These are phyloP conservation scores for Pseudomyrmex dendroicus DNA, from an alignment of 1,140 invertebrate species.

Conservation along the genomic window DNA sequence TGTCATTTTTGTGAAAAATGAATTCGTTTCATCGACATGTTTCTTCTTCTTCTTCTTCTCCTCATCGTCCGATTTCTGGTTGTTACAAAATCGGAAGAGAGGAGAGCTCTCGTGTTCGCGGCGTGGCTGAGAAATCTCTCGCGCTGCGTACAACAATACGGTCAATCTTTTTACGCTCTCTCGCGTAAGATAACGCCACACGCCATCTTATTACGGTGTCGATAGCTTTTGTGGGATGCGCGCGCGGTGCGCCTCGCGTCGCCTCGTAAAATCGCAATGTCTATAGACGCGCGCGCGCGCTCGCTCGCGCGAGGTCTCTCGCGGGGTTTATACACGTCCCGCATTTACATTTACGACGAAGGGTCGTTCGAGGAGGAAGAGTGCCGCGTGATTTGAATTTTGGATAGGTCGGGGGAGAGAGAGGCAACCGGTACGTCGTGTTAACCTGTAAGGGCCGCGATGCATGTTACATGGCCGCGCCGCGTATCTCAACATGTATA, in stretches of 20 bases:
- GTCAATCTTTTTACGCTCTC: no score
- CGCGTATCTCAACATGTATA: conserved; percentile 28
- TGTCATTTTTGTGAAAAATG: not conserved
- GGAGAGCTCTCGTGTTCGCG: no score
- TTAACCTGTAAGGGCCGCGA: conserved; percentile 35
- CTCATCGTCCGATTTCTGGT: no score
- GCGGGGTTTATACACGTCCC: conserved; percentile 11
- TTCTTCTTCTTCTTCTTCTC: no score
- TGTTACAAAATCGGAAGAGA: no score
- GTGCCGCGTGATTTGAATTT: conserved; percentile 67
- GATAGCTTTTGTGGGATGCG: not conserved
- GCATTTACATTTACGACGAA: conserved; percentile 37
- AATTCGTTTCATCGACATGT: no score
- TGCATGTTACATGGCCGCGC: conserved; percentile 33
- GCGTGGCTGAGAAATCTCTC: no score
- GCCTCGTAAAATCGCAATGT: conserved; percentile 63
- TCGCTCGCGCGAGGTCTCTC: conserved; percentile 12
- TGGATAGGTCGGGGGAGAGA: conserved; percentile 32
- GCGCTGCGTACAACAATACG: no score
- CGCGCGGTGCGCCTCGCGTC: conserved; percentile 9
- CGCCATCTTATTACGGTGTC: conserved; percentile 22
- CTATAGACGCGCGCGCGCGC: conserved; percentile 14
- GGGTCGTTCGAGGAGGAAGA: conserved; percentile 42
- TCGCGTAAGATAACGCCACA: not conserved
- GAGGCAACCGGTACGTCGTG: conserved; percentile 23